Percentiles rank a stretch among this genome's conserved stretches.
phyloP scores from a whole-genome alignment of 2,888 invertebrate genomes.

The Drosophila cracens region DNA sequence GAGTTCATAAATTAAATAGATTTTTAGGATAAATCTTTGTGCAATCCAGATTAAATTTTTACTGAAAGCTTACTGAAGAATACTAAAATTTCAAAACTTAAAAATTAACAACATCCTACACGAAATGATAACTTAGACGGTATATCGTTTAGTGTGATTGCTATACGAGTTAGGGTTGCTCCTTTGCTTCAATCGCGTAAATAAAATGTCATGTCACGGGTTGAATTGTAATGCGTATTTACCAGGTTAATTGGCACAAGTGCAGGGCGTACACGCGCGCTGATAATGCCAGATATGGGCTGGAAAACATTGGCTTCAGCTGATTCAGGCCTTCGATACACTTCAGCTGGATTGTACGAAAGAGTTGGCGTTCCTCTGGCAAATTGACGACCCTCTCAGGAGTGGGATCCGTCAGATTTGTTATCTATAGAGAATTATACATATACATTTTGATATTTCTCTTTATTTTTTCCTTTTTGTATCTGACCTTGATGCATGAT shows the following conservation, averaged over 20 bases:
- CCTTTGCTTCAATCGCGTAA: not conserved
- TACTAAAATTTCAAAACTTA: not conserved
- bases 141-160: not conserved
- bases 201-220: not conserved
- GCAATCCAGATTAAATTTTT: not conserved
- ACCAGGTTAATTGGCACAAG: conserved; percentile 70
- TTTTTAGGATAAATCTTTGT: not conserved
- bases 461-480: not conserved
- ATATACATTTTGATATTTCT: not conserved
- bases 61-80: not conserved
- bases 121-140: not conserved
- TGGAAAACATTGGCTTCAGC: conserved; percentile 57
- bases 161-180: not conserved
- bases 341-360: conserved; percentile 25
- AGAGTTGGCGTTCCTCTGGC: conserved; percentile 17
- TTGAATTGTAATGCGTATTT: conserved; percentile 6
- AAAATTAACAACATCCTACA: not conserved
- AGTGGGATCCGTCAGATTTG: conserved; percentile 38
- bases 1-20: not conserved
- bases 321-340: conserved; percentile 47
- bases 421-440: conserved; percentile 38
- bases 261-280: conserved; percentile 53
- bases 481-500: not conserved
- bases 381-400: conserved; percentile 35
- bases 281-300: conserved; percentile 54